Evolutionary conservation across 2,113 vertebrate genomes (phyloP), one percentile per base, ranked within the genome.

Genomic region (Onychostoma macrolepis): DNA sequence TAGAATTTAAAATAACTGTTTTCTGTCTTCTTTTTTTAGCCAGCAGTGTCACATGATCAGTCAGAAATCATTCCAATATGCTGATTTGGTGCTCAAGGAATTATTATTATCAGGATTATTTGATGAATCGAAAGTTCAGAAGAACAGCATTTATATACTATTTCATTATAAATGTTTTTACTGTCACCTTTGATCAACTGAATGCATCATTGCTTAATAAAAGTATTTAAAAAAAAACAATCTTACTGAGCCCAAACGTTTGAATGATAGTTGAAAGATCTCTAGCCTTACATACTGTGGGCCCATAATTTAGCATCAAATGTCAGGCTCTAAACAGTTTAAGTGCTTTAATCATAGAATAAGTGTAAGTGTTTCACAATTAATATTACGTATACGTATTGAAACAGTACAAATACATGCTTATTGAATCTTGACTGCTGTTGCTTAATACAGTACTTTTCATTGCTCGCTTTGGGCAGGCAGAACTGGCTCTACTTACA

Each of bases 321-420:
- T 48, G 10, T 41, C 67, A 36, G 17, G 30, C 36, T 41, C 33
- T 41, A n/a, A 72, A n/a, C 6, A 71, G 4, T 61, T 10, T n/a
- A 61, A 61, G 56, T 61, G 56, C 56, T 61, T 61, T n/a, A 72
- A 72, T 61, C 50, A n/a, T 15, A 36, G 7, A 56, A 61, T 36
- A 38, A 80, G 21, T 61, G 30, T 80, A 80, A 48, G 56, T 80
- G 78, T 61, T 58, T 24, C 53, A 58, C 19, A 80, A 58, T 36
- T 24, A 75, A n/a, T 43, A 21, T 45, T 13, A 45, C 6, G 6
- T 38, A n/a, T 56, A 58, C 6, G 33, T 24, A 61, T 56, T 80
- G 24, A 80, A 61, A n/a, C 53, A 10, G 33, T 61, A 80, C 33
- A 80, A 80, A 41, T 15, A 41, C 78, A 80, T 80, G 78, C 78